Conservation (phyloP, 2,113 vertebrate genomes). For the Megaleporinus macrocephalus region DNA sequence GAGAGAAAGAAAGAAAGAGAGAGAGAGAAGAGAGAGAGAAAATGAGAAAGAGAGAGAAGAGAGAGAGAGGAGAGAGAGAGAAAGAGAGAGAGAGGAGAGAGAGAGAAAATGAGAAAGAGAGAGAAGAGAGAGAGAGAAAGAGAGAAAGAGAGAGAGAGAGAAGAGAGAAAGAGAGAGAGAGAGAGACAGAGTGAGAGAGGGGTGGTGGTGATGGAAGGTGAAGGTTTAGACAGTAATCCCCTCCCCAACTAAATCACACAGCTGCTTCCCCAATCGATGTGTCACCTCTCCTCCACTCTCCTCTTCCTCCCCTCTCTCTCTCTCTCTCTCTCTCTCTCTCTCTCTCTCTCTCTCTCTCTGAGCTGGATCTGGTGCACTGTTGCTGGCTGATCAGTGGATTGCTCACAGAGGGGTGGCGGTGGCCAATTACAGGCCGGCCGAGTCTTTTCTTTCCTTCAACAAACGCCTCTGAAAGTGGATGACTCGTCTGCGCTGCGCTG, state of each 20-base stretch:
- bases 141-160: too few species aligned
- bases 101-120: too few species aligned
- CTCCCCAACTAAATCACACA: constrained; percentile 59
- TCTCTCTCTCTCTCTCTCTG: constrained; percentile 5
- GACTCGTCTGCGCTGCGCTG: constrained; percentile 31
- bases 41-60: too few species aligned
- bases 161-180: constrained; percentile 12
- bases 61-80: too few species aligned
- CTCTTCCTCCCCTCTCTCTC: neutral
- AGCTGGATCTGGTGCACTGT: constrained; percentile 19
- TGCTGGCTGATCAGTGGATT: constrained; percentile 41
- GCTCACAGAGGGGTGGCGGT: constrained; percentile 35
- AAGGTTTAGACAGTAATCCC: constrained; percentile 75
- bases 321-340: constrained; percentile 5
- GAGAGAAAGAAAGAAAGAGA: too few species aligned
- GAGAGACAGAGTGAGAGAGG: constrained; percentile 66
- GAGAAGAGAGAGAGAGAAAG: too few species aligned
- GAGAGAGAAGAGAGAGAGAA: too few species aligned
- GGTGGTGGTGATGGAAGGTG: constrained; percentile 63
- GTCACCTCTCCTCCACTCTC: constrained; percentile 43
- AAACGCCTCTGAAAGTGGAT: constrained; percentile 39
- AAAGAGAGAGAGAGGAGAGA: too few species aligned
- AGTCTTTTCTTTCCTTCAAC: constrained; percentile 44
- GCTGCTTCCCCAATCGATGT: constrained; percentile 50
- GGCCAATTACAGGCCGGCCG: constrained; percentile 53